Conservation (phyloP, 2,113 vertebrate species). For the Rhipidura dahli region DNA sequence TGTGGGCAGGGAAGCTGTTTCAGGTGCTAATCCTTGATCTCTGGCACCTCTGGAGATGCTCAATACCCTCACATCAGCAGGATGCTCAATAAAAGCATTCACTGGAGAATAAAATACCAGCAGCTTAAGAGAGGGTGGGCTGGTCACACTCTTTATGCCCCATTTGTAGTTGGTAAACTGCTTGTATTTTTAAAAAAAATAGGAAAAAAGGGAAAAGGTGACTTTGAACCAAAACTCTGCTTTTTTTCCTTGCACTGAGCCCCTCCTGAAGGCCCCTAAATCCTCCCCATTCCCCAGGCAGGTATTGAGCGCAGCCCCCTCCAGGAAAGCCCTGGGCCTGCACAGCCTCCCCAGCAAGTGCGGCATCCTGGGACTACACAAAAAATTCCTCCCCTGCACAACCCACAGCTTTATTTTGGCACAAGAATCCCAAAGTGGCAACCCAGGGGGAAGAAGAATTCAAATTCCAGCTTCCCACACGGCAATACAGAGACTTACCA, state of each 20-base stretch:
- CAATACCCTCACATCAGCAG: background rate
- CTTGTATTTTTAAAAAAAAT: background rate
- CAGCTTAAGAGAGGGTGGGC: background rate
- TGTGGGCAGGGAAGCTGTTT: background rate
- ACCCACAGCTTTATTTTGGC: background rate
- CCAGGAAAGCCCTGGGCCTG: background rate
- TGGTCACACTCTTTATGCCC: background rate
- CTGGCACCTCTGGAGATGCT: background rate
- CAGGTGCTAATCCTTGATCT: background rate
- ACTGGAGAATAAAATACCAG: background rate
- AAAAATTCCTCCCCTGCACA: constrained; percentile 25
- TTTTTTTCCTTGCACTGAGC: background rate
- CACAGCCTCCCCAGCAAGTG: background rate
- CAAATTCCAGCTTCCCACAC: background rate
- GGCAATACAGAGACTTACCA: background rate
- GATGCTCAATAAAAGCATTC: background rate
- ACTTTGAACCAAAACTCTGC: background rate
- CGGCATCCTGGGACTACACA: background rate
- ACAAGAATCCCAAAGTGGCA: background rate
- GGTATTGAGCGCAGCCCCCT: background rate
- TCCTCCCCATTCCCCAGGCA: background rate
- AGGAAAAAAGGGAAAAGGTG: background rate
- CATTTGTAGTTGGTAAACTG: background rate
- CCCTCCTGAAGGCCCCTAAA: background rate
- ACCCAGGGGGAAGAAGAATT: constrained; percentile 21